A percentile compares a stretch with the other conserved stretches of the same genome.
Evolutionary conservation across 2,888 invertebrate genomes (phyloP).

Genomic region (Asteroscopus sphinx): DNA sequence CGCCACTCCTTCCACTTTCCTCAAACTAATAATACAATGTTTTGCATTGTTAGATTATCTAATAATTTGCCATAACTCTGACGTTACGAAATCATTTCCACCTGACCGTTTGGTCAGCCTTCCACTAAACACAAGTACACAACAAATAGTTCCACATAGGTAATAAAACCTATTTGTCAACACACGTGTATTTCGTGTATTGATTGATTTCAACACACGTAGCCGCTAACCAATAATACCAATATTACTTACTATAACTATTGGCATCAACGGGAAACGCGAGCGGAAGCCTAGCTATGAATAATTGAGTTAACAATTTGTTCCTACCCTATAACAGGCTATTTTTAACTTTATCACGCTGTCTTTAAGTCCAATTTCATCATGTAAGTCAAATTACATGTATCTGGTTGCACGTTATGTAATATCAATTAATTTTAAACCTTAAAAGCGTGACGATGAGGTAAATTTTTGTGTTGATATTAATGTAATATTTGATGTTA

Average conservation of each 20-base stretch:
- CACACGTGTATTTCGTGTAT: slow-evolving; percentile 41
- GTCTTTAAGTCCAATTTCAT: slow-evolving; percentile 12
- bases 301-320: slow-evolving; percentile 55
- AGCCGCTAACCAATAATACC: slow-evolving; percentile 26
- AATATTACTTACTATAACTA: slow-evolving; percentile 22
- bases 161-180: slow-evolving; percentile 24
- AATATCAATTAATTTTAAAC: slow-evolving; percentile 23
- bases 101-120: neutral
- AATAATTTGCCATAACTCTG: no score
- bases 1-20: no score
- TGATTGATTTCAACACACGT: slow-evolving; percentile 51
- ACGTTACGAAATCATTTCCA: no score
- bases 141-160: neutral
- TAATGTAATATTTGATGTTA: slow-evolving; percentile 9
- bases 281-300: slow-evolving; percentile 45
- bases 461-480: slow-evolving; percentile 10
- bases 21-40: no score
- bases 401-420: slow-evolving; percentile 12
- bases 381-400: slow-evolving; percentile 4
- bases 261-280: slow-evolving; percentile 25
- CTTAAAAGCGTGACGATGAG: neutral
- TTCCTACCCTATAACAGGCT: neutral
- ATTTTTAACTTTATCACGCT: slow-evolving; percentile 24
- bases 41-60: no score
- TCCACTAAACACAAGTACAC: slow-evolving; percentile 25